Evolutionary conservation across 2,797 vertebrate genomes (phyloP), one percentile per base, ranked within the genome.

Genomic region (Anableps anableps): DNA sequence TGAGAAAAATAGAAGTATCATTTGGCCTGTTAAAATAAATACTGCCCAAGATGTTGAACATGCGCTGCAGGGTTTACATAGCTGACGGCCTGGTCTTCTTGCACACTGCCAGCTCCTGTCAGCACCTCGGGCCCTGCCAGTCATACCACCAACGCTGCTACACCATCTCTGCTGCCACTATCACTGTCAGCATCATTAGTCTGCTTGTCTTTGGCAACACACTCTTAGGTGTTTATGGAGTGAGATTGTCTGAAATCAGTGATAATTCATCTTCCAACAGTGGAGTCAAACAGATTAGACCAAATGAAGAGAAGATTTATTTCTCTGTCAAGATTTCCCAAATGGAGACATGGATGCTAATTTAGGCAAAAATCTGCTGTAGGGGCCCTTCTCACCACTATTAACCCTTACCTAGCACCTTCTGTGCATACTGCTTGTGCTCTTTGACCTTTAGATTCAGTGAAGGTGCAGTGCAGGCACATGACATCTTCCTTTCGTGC

Each of bases 21-120:
- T 90, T 95, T 93, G 91, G 90, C 91, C 88, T 91, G 91, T 94
- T 95, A 80, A 95, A 95, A 95, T 94, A 95, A 95, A 96, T 94
- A 95, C 88, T 92, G 90, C 89, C 90, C 3, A 83, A 92, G 92
- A 94, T 94, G 91, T 94, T 93, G 80, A 89, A 92, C 89, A 83
- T 91, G 88, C 91, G 91, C 90, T 89, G 82, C 85, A 82, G 84
- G 86, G 90, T 95, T 94, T 91, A 94, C 86, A 91, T 43, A 89
- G 86, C 86, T 64, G 83, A 82, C 79, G 34, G 82, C 75, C 76
- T 26, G 7, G 38, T 36, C 80, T 17, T 68, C 60, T 80, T 19
- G 6, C 29, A 58, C 11, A 21, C 78, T 66, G 89, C 91, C 88
- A 88, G 85, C 74, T 43, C 73, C 78, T 79, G 78, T 91, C 90